phyloP scores from a whole-genome alignment of 2,888 invertebrate genomes.

The Rhingia campestris region DNA sequence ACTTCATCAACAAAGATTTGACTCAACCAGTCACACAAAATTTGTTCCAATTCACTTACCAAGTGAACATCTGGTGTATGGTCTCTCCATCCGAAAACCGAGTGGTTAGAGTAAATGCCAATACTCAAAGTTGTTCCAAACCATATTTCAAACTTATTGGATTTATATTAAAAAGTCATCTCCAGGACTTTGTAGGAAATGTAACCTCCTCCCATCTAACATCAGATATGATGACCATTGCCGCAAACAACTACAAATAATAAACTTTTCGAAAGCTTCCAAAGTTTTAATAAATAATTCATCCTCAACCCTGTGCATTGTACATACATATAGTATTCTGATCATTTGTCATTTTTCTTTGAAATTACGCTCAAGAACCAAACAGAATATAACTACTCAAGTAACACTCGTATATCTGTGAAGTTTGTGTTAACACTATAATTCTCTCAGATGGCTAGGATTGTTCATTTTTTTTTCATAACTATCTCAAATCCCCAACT shows the following conservation, averaged over 20 bases:
- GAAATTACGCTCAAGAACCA: conserved; percentile 31
- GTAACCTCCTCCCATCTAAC: not conserved
- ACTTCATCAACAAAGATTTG: too few species aligned
- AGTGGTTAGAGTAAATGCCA: too few species aligned
- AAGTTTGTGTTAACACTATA: conserved; percentile 2
- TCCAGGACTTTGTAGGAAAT: not conserved
- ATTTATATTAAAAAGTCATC: not conserved
- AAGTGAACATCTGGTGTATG: too few species aligned
- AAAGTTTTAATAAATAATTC: conserved; percentile 40
- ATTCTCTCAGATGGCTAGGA: not conserved
- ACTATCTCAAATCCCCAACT: too few species aligned
- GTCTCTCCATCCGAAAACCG: too few species aligned
- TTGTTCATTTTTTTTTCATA: not conserved
- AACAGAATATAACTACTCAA: conserved; percentile 43
- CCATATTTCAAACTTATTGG: too few species aligned
- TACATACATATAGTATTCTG: not conserved
- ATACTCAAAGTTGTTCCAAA: too few species aligned
- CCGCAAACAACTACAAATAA: conserved; percentile 10
- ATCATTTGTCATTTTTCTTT: conserved; percentile 46
- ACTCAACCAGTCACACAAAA: too few species aligned
- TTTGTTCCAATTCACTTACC: too few species aligned
- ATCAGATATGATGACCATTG: not conserved
- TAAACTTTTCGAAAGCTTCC: conserved; percentile 12
- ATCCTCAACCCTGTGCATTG: conserved; percentile 16
- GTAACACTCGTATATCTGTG: conserved; percentile 26